Conservation (phyloP, 2,888 invertebrate species). For the Bugula neritina region DNA sequence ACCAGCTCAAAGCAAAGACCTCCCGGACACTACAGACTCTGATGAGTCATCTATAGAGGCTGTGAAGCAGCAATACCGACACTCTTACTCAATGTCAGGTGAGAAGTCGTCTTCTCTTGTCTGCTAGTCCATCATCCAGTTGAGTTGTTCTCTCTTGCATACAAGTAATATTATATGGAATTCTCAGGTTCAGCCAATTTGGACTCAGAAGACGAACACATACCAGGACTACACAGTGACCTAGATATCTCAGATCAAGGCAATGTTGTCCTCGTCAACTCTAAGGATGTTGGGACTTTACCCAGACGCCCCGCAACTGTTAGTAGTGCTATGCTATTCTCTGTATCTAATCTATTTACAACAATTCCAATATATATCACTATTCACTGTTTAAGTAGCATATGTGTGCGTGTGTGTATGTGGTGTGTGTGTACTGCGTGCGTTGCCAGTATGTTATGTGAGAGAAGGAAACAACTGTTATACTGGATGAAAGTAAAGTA, state of each 20-base stretch:
- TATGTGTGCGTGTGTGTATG: too few species aligned
- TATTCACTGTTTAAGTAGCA: too few species aligned
- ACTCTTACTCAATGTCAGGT: conserved; percentile 17
- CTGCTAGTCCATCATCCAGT: not conserved
- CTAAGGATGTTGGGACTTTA: conserved; percentile 19
- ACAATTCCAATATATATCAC: too few species aligned
- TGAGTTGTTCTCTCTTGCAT: not conserved
- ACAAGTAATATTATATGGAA: too few species aligned
- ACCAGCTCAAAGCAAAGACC: not conserved
- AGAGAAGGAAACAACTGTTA: too few species aligned
- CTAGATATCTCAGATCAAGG: not conserved
- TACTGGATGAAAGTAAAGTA: too few species aligned
- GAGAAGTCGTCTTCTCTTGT: not conserved
- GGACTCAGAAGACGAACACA: not conserved
- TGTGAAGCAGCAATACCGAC: not conserved
- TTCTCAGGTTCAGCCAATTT: not conserved
- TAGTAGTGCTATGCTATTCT: too few species aligned
- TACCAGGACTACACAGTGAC: conserved; percentile 22
- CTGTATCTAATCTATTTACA: too few species aligned
- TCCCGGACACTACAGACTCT: not conserved
- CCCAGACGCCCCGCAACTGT: too few species aligned
- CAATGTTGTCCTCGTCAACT: conserved; percentile 3
- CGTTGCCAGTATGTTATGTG: too few species aligned
- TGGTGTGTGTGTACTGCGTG: too few species aligned
- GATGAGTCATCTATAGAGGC: not conserved